Percentiles rank a stretch among this genome's conserved stretches.
Conservation (phyloP, 2,113 vertebrate species). For the Promerops cafer region DNA sequence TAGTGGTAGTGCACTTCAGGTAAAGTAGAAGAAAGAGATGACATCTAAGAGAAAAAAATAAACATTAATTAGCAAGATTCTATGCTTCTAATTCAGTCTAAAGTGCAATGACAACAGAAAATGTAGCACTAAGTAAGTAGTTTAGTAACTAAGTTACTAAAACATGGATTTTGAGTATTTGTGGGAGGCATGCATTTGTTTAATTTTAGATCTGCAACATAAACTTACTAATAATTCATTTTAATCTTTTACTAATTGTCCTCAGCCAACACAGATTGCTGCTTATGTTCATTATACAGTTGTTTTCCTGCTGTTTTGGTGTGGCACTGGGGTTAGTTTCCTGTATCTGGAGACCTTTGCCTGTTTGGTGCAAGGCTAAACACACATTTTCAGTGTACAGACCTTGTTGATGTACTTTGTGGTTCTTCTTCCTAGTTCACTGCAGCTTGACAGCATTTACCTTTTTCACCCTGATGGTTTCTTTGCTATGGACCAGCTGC, state of each 20-base stretch:
- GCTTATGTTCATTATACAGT: background rate
- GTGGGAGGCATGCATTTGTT: background rate
- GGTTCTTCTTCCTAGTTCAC: background rate
- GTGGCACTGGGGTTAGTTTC: background rate
- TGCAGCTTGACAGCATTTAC: background rate
- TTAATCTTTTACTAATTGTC: background rate
- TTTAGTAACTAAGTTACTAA: background rate
- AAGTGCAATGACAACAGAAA: background rate
- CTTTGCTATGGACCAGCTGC: background rate
- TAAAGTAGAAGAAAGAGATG: slow-evolving; percentile 79
- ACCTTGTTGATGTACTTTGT: background rate
- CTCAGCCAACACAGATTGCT: background rate
- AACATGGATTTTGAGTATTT: background rate
- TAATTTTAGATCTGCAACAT: background rate
- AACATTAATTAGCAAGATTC: background rate
- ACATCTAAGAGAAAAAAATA: slow-evolving; percentile 62
- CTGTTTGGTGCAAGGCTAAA: background rate
- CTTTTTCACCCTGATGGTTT: background rate
- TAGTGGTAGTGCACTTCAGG: slow-evolving; percentile 78
- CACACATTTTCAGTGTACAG: background rate
- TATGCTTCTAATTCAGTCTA: background rate
- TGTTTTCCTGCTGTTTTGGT: background rate
- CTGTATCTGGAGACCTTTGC: background rate
- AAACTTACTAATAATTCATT: background rate
- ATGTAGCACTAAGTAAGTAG: background rate